These are phyloP conservation scores for Pachyrhynchus sulphureomaculatus DNA, from an alignment of 1,140 invertebrate genomes.

Conservation along the genomic window DNA sequence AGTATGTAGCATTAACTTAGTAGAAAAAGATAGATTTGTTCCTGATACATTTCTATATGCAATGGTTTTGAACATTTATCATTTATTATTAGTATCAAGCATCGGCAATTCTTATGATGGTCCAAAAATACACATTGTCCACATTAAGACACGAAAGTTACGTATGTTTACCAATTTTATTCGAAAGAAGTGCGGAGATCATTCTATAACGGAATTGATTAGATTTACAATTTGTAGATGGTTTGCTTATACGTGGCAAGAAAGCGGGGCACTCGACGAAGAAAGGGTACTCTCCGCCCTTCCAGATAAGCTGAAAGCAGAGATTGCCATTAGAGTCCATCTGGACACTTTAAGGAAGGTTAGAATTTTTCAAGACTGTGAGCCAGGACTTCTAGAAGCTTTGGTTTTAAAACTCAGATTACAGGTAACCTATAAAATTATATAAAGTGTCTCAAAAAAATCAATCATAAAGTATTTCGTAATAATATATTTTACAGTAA, in stretches of 20 bases:
- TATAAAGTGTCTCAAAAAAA: too few species aligned
- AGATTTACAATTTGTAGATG: constrained; percentile 54
- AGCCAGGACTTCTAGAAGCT: constrained; percentile 89
- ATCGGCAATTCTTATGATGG: too few species aligned
- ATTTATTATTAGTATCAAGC: too few species aligned
- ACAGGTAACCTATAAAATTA: constrained; percentile 63
- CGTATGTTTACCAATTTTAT: too few species aligned
- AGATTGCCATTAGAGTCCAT: constrained; percentile 96
- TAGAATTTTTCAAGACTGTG: constrained; percentile 89
- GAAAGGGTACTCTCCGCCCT: constrained; percentile 78
- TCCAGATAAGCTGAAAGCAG: constrained; percentile 93
- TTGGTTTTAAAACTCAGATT: constrained; percentile 88
- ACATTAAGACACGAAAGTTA: too few species aligned
- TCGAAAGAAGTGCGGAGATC: too few species aligned
- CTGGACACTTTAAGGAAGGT: constrained; percentile 90
- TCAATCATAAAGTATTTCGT: too few species aligned
- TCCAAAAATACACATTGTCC: too few species aligned
- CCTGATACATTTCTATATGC: too few species aligned
- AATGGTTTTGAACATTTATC: too few species aligned
- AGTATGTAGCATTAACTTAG: neutral
- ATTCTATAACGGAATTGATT: too few species aligned
- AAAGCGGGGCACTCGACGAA: constrained; percentile 89
- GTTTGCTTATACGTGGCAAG: constrained; percentile 97
- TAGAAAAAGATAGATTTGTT: neutral
- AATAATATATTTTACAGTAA: too few species aligned